Percentiles rank a stretch among this genome's conserved stretches.
Conservation (phyloP, 2,113 vertebrate species). For the Cheirogaleus medius region DNA sequence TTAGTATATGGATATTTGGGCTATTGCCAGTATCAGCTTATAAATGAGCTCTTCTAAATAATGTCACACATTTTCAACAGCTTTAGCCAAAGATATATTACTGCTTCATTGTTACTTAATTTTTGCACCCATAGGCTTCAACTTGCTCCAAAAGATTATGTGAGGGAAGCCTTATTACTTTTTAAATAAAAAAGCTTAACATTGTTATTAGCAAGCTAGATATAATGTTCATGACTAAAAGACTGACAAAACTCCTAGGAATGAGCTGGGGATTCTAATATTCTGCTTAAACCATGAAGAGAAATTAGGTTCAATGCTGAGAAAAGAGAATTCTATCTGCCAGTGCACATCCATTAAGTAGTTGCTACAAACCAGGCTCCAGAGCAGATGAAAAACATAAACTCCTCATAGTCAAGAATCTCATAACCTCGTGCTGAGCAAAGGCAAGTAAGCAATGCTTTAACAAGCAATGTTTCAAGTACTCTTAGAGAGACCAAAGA, state of each 20-base stretch:
- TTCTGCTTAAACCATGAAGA: neutral
- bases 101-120: neutral
- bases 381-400: neutral
- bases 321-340: neutral
- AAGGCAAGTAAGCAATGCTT: neutral
- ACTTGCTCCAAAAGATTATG: neutral
- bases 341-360: neutral
- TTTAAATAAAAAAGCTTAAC: conserved; percentile 23
- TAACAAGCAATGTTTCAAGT: neutral
- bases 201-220: neutral
- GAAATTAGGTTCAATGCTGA: neutral
- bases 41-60: neutral
- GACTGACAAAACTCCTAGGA: neutral
- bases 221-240: neutral
- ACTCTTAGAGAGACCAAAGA: neutral
- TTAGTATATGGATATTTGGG: neutral
- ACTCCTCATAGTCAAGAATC: neutral
- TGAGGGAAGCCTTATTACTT: neutral
- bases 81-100: neutral
- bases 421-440: neutral
- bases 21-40: neutral
- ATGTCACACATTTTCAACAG: neutral
- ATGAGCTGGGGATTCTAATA: neutral
- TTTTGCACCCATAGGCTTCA: neutral
- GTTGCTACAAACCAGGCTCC: neutral